Evolutionary conservation across 2,888 invertebrate genomes (phyloP).

Genomic region (Gari tellinella): DNA sequence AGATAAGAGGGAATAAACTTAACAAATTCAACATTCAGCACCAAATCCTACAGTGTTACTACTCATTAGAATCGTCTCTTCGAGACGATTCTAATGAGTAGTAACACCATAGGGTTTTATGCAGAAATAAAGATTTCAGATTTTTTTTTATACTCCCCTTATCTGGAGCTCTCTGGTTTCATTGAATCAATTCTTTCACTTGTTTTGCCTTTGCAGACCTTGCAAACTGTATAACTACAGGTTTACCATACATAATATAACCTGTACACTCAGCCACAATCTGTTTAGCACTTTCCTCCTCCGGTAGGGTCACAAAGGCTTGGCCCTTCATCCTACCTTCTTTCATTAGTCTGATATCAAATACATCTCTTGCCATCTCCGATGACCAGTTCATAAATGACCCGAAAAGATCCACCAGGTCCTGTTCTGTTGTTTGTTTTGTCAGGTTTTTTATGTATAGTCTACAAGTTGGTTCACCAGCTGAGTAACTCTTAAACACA

Average conservation of each 20-base stretch:
- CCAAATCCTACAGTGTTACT: no score
- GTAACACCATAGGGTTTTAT: no score
- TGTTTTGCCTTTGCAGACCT: slow-evolving; percentile 67
- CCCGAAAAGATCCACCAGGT: slow-evolving; percentile 90
- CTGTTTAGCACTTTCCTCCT: slow-evolving; percentile 88
- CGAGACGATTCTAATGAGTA: no score
- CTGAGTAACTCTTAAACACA: slow-evolving; percentile 93
- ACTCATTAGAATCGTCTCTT: no score
- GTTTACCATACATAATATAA: slow-evolving; percentile 93
- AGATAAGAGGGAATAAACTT: no score
- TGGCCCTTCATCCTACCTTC: slow-evolving; percentile 98
- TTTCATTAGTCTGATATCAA: slow-evolving; percentile 93
- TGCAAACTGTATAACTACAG: slow-evolving; percentile 90
- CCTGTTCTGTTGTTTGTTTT: slow-evolving; percentile 90
- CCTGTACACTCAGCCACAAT: slow-evolving; percentile 95
- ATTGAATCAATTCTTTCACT: slow-evolving; percentile 36
- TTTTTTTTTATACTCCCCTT: no score
- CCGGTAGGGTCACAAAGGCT: slow-evolving; percentile 94
- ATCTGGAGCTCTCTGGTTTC: background rate
- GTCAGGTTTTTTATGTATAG: slow-evolving; percentile 97
- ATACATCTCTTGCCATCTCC: slow-evolving; percentile 83
- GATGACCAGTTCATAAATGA: slow-evolving; percentile 87
- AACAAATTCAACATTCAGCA: no score
- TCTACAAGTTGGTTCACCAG: slow-evolving; percentile 92
- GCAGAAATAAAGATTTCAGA: no score